These are phyloP conservation scores for Saccostrea echinata DNA, from an alignment of 1,140 invertebrate species.

Conservation along the genomic window DNA sequence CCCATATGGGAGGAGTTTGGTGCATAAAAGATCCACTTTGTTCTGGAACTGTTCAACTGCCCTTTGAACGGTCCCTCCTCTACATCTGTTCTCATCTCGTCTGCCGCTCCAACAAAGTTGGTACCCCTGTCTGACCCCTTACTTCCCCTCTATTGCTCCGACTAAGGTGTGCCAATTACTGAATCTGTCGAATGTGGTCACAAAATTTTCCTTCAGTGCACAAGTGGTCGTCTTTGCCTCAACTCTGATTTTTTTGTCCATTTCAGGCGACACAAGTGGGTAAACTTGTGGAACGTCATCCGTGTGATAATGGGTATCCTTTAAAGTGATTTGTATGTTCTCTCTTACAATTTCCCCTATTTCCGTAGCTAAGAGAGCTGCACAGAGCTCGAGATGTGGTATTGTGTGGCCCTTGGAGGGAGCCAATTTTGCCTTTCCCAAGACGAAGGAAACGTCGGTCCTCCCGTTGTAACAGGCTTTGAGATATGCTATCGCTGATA, in stretches of 20 bases:
- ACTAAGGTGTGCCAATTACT: not conserved
- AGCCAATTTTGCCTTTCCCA: conserved; percentile 46
- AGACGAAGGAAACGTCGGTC: not conserved
- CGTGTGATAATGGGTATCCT: not conserved
- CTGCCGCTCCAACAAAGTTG: no score
- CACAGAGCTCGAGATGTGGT: conserved; percentile 43
- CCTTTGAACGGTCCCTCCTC: no score
- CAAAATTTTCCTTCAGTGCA: not conserved
- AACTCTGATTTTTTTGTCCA: conserved; percentile 11
- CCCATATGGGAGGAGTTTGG: no score
- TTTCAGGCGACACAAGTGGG: not conserved
- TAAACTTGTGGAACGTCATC: not conserved
- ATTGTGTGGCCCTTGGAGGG: conserved; percentile 43
- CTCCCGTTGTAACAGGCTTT: not conserved
- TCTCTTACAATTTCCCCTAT: not conserved
- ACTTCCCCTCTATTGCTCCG: not conserved
- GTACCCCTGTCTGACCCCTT: no score
- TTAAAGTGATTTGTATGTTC: not conserved
- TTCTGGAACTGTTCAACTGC: no score
- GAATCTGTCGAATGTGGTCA: not conserved
- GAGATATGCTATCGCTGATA: conserved; percentile 53
- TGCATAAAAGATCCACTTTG: no score
- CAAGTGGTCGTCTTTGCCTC: not conserved
- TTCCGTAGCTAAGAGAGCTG: conserved; percentile 36
- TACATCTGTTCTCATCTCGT: no score